Conservation (phyloP, 2,797 vertebrate genomes). For the Gambusia yucatana region DNA sequence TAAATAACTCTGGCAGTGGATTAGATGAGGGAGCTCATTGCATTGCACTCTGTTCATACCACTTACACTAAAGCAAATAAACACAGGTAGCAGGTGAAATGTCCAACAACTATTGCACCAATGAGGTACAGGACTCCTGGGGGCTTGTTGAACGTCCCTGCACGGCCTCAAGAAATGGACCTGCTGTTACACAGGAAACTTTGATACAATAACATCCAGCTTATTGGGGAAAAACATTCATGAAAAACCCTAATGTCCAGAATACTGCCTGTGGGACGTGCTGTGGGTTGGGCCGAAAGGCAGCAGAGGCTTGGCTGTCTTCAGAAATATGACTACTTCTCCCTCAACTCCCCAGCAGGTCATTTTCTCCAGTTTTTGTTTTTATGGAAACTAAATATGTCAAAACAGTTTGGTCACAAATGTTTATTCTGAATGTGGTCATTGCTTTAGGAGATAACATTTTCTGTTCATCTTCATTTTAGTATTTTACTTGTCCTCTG, state of each 20-base stretch:
- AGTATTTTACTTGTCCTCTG: slow-evolving; percentile 28
- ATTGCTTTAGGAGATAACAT: slow-evolving; percentile 16
- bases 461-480: slow-evolving; percentile 29
- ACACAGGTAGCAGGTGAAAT: slow-evolving; percentile 52
- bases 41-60: slow-evolving; percentile 46
- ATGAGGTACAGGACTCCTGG: slow-evolving; percentile 33
- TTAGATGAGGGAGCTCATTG: slow-evolving; percentile 58
- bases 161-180: slow-evolving; percentile 13
- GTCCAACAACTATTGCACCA: slow-evolving; percentile 36
- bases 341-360: not conserved
- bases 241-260: not conserved
- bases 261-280: slow-evolving; percentile 5
- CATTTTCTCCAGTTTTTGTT: not conserved
- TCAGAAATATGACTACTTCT: not conserved
- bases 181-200: slow-evolving; percentile 15
- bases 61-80: slow-evolving; percentile 57
- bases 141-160: slow-evolving; percentile 29
- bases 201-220: not conserved
- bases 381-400: not conserved
- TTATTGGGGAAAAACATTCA: not conserved
- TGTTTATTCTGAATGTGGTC: slow-evolving; percentile 10
- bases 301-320: slow-evolving; percentile 37
- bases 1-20: slow-evolving; percentile 65
- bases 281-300: slow-evolving; percentile 30
- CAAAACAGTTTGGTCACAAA: not conserved